phyloP scores from a whole-genome alignment of 2,797 vertebrate species.

The Mus minutoides region DNA sequence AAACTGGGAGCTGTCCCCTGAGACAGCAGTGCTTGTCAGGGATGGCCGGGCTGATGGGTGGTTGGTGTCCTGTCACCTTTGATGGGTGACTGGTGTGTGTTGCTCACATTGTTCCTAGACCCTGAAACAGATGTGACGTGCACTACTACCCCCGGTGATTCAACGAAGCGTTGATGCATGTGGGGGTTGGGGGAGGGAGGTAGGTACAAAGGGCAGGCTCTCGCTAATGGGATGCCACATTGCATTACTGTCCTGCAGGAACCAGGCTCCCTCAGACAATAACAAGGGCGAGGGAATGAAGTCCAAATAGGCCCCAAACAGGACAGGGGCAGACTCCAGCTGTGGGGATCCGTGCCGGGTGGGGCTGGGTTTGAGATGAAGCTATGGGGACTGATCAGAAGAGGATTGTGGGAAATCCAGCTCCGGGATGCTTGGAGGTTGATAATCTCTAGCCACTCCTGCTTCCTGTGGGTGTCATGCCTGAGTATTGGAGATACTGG shows the following conservation, averaged over 20 bases:
- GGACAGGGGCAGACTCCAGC: background rate
- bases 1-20: background rate
- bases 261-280: constrained; percentile 91
- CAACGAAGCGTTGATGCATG: constrained; percentile 96
- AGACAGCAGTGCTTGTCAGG: background rate
- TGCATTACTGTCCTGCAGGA: constrained; percentile 93
- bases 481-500: background rate
- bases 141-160: constrained; percentile 94
- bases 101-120: constrained; percentile 92
- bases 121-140: constrained; percentile 95
- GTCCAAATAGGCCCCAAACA: constrained; percentile 86
- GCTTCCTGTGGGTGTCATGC: background rate
- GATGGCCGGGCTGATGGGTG: background rate
- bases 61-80: background rate
- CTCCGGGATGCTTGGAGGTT: background rate
- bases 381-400: background rate
- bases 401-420: background rate
- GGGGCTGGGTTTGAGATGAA: background rate
- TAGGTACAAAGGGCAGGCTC: constrained; percentile 87
- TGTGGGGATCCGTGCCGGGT: background rate
- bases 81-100: background rate
- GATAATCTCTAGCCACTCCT: background rate
- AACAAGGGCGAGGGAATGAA: constrained; percentile 89
- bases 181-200: constrained; percentile 88
- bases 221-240: constrained; percentile 92